Evolutionary conservation across 2,113 vertebrate species (phyloP).

Genomic region (Coptodon bakossiorum): DNA sequence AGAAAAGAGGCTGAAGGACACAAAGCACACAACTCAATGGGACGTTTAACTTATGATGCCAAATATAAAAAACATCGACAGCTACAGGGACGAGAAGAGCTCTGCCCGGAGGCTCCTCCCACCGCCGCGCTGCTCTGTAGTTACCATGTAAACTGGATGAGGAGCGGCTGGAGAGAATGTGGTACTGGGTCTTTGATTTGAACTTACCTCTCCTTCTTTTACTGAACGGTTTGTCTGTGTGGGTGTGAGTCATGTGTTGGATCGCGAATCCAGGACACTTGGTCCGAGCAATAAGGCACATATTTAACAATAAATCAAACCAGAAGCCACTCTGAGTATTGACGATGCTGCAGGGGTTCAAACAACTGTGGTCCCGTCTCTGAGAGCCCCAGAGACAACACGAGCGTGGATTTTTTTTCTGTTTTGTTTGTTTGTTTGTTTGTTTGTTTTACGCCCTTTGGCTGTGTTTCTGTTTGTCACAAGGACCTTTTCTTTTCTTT

Average conservation of each 20-base stretch:
- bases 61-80: slow-evolving; percentile 62
- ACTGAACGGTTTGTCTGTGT: not conserved
- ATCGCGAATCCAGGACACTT: not conserved
- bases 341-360: not conserved
- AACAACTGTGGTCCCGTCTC: not conserved
- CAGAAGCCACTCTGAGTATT: not conserved
- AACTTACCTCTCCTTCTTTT: slow-evolving; percentile 8
- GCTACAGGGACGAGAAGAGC: not conserved
- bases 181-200: slow-evolving; percentile 1
- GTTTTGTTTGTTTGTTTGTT: not conserved
- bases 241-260: slow-evolving; percentile 10
- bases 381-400: not conserved
- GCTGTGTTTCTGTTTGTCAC: not conserved
- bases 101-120: not conserved
- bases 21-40: slow-evolving; percentile 43
- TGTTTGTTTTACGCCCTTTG: not conserved
- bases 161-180: not conserved
- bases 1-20: slow-evolving; percentile 69
- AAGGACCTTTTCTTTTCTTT: too few species aligned
- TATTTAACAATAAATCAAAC: not conserved
- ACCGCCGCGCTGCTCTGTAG: not conserved
- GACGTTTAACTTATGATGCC: slow-evolving; percentile 72
- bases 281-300: slow-evolving; percentile 16
- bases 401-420: not conserved
- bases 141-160: slow-evolving; percentile 15